Evolutionary conservation across 2,888 invertebrate species (phyloP).

Genomic region (Bellardia bayeri): DNA sequence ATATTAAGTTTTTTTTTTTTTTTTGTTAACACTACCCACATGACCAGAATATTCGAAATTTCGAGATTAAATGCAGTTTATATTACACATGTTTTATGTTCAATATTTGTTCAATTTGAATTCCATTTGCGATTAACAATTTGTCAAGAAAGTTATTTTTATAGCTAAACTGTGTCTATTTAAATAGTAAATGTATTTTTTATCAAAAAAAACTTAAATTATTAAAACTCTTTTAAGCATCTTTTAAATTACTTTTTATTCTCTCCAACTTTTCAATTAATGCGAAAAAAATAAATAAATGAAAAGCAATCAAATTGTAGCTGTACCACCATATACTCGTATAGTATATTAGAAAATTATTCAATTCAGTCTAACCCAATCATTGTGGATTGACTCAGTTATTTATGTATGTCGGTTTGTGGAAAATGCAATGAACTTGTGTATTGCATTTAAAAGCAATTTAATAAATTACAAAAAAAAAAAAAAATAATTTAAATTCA

Average conservation of each 20-base stretch:
- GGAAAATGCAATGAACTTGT: slow-evolving; percentile 29
- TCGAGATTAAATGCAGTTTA: too few relatives aligned
- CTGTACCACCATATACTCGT: not conserved
- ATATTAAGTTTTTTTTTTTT: not conserved
- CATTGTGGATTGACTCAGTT: slow-evolving; percentile 18
- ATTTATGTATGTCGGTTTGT: slow-evolving; percentile 18
- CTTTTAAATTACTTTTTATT: too few relatives aligned
- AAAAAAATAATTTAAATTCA: slow-evolving; percentile 22
- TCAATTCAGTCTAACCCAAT: slow-evolving; percentile 6
- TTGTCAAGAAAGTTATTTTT: too few relatives aligned
- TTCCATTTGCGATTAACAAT: too few relatives aligned
- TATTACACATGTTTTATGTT: too few relatives aligned
- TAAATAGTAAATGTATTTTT: too few relatives aligned
- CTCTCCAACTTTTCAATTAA: not conserved
- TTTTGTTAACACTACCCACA: too few relatives aligned
- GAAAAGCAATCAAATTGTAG: not conserved
- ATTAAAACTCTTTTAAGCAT: not conserved
- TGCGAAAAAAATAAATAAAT: not conserved
- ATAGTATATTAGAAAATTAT: not conserved
- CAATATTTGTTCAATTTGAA: too few relatives aligned
- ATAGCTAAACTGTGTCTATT: too few relatives aligned
- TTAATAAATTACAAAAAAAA: slow-evolving; percentile 43
- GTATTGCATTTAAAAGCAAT: slow-evolving; percentile 50
- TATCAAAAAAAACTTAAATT: not conserved
- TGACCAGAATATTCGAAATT: not conserved